Base-by-base conservation (phyloP, 2,113 vertebrate genomes). In the Oxyura jamaicensis region DNA sequence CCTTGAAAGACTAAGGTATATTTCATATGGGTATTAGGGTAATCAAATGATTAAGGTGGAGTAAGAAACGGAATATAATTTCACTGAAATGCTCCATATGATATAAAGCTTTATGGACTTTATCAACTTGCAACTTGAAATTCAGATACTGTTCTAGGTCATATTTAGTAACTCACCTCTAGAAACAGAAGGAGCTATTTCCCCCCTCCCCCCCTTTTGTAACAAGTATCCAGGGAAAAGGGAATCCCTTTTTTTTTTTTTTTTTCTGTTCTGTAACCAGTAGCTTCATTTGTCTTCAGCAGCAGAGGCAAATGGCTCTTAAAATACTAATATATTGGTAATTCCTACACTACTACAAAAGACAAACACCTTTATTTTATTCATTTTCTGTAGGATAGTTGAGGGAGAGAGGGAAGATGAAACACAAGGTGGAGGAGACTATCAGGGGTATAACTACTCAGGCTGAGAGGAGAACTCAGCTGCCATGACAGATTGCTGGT, bases 391-490 rank as follows among this genome's bases (percentile, higher is more conserved):
- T 13, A 10, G 18, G 20, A 52, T 2, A 44, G 35, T 28, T 22
- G 52, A 41, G 36, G 25, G 18, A 58, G 3, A 2, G 17, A 18
- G 0, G 20, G 44, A 63, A 60, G 53, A 13, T 12, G 11, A 8
- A 23, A 8, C 29, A 15, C 26, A 31, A 25, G 8, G 7, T 36
- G 11, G 0, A 1, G 4, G 12, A 18, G 36, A 44, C 13, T 5
- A 10, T 22, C 48, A 36, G 62, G 14, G 60, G 21, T 41, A 88
- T 67, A 58, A 36, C 31, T 2, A 31, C 16, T 23, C 2, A 2
- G 75, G 10, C 42, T 73, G 66, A 0, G 2, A 41, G 25, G 62
- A 22, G 3, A 22, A 28, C 46, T 83, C n/a, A n/a, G 36, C 17
- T 5, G 1, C 25, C 36, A 13, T 11, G 28, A 15, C 11, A 10